Conservation (phyloP, 2,888 invertebrate genomes). For the Drosophila differens region DNA sequence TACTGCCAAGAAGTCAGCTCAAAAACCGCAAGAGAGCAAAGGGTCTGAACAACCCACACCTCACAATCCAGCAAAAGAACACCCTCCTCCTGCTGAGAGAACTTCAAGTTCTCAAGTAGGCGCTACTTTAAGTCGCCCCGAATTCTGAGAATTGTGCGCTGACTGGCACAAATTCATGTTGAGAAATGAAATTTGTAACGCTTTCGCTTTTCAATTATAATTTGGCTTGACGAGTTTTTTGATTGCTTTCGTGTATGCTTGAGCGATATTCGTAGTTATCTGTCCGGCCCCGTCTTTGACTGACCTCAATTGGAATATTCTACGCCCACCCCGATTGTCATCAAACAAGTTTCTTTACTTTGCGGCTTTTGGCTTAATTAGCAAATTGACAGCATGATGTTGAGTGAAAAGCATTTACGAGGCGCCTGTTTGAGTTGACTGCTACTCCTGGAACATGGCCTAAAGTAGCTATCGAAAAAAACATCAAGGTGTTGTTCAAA, state of each 20-base stretch:
- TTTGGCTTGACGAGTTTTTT: constrained; percentile 60
- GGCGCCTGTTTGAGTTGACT: neutral
- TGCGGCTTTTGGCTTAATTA: constrained; percentile 62
- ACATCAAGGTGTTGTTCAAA: constrained; percentile 28
- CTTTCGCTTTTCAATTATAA: constrained; percentile 73
- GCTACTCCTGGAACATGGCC: constrained; percentile 8
- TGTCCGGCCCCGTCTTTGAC: constrained; percentile 35
- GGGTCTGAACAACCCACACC: constrained; percentile 6
- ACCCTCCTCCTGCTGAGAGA: neutral
- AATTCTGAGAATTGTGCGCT: constrained; percentile 17
- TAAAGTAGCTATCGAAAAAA: constrained; percentile 22
- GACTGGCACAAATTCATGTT: constrained; percentile 62
- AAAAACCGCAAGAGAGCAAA: constrained; percentile 37
- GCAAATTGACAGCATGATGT: constrained; percentile 67
- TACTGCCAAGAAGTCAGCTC: constrained; percentile 29
- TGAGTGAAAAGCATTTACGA: constrained; percentile 51
- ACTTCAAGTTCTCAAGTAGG: constrained; percentile 22
- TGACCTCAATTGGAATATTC: constrained; percentile 63
- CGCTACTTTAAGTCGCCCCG: constrained; percentile 35
- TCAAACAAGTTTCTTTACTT: constrained; percentile 55
- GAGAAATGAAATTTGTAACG: constrained; percentile 69
- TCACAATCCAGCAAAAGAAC: neutral
- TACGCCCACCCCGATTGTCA: neutral
- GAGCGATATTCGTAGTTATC: constrained; percentile 62
- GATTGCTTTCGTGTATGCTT: constrained; percentile 68